phyloP scores from a whole-genome alignment of 2,797 vertebrate genomes.

The Galago senegalensis region DNA sequence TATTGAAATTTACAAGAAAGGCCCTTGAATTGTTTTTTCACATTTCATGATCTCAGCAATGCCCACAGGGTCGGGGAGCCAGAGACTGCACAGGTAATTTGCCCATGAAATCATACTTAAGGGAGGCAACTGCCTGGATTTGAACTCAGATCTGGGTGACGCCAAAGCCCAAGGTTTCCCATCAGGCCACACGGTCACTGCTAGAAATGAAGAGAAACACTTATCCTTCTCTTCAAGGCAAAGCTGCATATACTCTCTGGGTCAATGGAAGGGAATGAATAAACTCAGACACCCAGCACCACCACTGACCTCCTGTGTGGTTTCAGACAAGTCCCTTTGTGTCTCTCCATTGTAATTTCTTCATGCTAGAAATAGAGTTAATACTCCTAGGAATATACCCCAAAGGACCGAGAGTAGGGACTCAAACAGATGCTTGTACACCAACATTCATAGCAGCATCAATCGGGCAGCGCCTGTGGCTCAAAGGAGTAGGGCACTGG shows the following conservation, averaged over 20 bases:
- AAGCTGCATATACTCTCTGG: background rate
- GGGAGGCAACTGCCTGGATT: background rate
- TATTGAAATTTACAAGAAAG: conserved; percentile 7
- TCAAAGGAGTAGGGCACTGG: no score
- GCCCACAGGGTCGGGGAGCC: background rate
- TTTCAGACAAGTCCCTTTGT: background rate
- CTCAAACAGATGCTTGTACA: background rate
- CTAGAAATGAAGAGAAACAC: background rate
- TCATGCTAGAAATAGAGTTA: background rate
- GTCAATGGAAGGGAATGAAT: background rate
- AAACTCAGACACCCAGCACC: background rate
- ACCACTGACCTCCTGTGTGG: background rate
- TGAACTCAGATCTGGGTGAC: background rate
- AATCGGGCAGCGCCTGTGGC: no score
- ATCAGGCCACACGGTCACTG: background rate
- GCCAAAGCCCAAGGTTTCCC: background rate
- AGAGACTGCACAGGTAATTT: background rate
- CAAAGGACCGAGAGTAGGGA: background rate
- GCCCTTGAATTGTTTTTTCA: background rate
- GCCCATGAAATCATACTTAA: background rate
- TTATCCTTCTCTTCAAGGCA: background rate
- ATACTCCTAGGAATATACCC: background rate
- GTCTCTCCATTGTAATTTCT: background rate
- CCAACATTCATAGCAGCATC: background rate
- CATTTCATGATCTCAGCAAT: background rate